A percentile compares a stretch with the other conserved stretches of the same genome.
These are phyloP conservation scores for Lithosia quadra DNA, from an alignment of 2,888 invertebrate genomes.

Conservation along the genomic window DNA sequence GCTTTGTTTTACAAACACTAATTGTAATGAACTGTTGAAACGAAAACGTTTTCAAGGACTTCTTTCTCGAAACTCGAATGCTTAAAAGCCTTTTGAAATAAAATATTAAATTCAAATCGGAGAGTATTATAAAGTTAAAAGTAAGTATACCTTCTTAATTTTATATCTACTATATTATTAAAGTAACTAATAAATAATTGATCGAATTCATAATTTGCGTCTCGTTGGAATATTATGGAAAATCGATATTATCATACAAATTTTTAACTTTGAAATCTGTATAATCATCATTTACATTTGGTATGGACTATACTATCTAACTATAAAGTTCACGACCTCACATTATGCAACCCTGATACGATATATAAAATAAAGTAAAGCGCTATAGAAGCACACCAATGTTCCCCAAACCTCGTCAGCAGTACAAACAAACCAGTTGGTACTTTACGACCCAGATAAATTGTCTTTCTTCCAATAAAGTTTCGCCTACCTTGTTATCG, in stretches of 20 bases:
- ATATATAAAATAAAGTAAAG: not conserved
- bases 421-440: conserved; percentile 21
- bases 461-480: not conserved
- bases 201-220: not conserved
- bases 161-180: not conserved
- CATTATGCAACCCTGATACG: not conserved
- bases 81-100: not conserved
- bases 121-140: not conserved
- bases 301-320: no score
- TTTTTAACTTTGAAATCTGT: no score
- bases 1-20: not conserved
- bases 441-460: conserved; percentile 22
- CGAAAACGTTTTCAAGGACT: not conserved
- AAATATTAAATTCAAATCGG: not conserved
- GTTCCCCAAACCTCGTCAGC: not conserved
- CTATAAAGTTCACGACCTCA: not conserved
- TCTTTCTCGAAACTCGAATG: not conserved
- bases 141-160: no score
- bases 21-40: not conserved
- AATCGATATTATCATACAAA: not conserved
- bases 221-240: not conserved
- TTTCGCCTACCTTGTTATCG: conserved; percentile 1
- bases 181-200: not conserved
- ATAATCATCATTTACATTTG: no score
- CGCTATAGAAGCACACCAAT: not conserved